Percentiles rank a stretch among this genome's conserved stretches.
These are phyloP conservation scores for Struthidea cinerea DNA, from an alignment of 2,113 vertebrate species.

Conservation along the genomic window DNA sequence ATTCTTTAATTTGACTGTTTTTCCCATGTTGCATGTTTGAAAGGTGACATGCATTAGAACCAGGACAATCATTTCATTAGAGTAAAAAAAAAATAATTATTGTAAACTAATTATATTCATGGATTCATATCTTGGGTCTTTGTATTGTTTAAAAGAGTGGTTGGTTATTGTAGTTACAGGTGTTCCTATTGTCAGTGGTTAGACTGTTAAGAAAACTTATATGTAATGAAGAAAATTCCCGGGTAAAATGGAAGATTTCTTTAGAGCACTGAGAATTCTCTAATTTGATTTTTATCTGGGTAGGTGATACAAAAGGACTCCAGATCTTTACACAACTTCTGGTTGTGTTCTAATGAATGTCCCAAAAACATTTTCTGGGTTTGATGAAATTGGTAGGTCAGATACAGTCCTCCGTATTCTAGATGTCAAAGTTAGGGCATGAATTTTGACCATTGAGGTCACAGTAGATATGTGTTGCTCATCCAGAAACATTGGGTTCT, in stretches of 20 bases:
- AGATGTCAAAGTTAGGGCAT: not conserved
- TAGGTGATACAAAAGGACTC: not conserved
- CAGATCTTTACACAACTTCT: not conserved
- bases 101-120: not conserved
- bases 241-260: not conserved
- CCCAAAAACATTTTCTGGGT: not conserved
- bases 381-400: not conserved
- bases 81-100: not conserved
- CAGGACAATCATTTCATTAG: not conserved
- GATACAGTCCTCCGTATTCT: not conserved
- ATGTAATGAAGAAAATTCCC: not conserved
- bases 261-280: not conserved
- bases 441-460: not conserved
- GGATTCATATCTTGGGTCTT: not conserved
- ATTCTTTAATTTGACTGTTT: not conserved
- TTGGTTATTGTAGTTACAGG: not conserved
- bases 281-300: not conserved
- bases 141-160: not conserved
- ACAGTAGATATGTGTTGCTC: not conserved
- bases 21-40: not conserved
- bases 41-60: not conserved
- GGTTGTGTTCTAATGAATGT: not conserved
- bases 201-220: not conserved
- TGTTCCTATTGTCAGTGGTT: not conserved
- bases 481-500: not conserved